Evolutionary conservation across 2,113 vertebrate species (phyloP).

Genomic region (Nipponia nippon): DNA sequence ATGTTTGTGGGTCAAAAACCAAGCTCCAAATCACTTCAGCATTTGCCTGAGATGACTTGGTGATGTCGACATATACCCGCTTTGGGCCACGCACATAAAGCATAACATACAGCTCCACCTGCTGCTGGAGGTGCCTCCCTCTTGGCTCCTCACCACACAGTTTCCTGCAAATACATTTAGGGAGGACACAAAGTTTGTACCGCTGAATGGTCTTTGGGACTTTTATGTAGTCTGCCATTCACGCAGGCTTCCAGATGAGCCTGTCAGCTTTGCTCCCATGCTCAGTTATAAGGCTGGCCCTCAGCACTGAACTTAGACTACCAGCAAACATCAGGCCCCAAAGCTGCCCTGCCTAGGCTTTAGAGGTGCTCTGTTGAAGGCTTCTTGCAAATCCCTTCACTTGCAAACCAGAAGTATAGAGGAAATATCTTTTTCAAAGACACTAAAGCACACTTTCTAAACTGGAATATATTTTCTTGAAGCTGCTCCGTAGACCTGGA

Average conservation of each 20-base stretch:
- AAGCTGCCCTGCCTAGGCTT: background rate
- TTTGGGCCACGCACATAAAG: background rate
- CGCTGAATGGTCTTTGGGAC: background rate
- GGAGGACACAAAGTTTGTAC: background rate
- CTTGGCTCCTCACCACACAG: background rate
- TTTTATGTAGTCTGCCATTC: background rate
- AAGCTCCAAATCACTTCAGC: background rate
- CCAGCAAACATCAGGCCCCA: background rate
- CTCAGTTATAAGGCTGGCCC: background rate
- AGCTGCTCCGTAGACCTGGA: background rate
- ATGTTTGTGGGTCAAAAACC: background rate
- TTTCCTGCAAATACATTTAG: background rate
- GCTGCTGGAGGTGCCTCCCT: slow-evolving; percentile 6
- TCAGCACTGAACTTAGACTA: background rate
- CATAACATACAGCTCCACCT: background rate
- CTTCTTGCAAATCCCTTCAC: background rate
- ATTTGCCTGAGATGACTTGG: background rate
- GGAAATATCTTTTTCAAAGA: background rate
- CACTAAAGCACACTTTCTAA: background rate
- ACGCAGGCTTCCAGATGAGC: background rate
- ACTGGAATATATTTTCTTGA: background rate
- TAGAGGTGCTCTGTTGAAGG: background rate
- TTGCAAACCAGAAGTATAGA: background rate
- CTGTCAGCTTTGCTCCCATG: background rate
- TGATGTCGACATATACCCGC: rapidly evolving